These are phyloP conservation scores for Lissocephala sabroskyi DNA, from an alignment of 2,888 invertebrate genomes.

Conservation along the genomic window DNA sequence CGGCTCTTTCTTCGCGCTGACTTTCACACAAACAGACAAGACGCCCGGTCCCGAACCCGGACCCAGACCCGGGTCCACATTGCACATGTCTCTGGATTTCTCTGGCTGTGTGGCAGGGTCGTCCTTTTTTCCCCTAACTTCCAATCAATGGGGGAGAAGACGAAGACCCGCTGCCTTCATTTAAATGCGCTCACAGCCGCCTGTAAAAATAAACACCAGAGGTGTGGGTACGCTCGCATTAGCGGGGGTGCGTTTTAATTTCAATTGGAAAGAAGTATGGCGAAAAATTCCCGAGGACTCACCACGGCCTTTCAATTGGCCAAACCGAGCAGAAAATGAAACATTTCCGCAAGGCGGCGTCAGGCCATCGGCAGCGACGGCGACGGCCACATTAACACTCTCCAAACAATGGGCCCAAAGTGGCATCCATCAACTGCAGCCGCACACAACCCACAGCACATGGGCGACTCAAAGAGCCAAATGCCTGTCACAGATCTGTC, in stretches of 20 bases:
- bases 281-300: slow-evolving; percentile 41
- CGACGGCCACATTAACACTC: slow-evolving; percentile 52
- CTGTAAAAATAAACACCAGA: slow-evolving; percentile 44
- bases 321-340: slow-evolving; percentile 52
- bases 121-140: slow-evolving; percentile 32
- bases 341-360: slow-evolving; percentile 51
- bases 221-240: too few relatives aligned
- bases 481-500: slow-evolving; percentile 60
- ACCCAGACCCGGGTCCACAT: slow-evolving; percentile 25
- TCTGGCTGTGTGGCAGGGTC: slow-evolving; percentile 16
- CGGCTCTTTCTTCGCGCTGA: slow-evolving; percentile 42
- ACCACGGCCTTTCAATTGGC: slow-evolving; percentile 24
- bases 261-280: slow-evolving; percentile 2
- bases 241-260: slow-evolving; percentile 2
- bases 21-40: slow-evolving; percentile 52
- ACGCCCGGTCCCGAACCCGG: neutral
- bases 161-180: slow-evolving; percentile 11
- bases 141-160: neutral
- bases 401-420: slow-evolving; percentile 56
- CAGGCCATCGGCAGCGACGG: slow-evolving; percentile 9
- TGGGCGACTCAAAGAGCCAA: slow-evolving; percentile 26
- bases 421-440: slow-evolving; percentile 58
- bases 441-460: slow-evolving; percentile 18
- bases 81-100: slow-evolving; percentile 58
- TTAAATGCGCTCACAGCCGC: slow-evolving; percentile 17